Percentiles rank a stretch among this genome's conserved stretches.
Evolutionary conservation across 2,888 invertebrate genomes (phyloP).

Genomic region (Spilosoma lubricipeda): DNA sequence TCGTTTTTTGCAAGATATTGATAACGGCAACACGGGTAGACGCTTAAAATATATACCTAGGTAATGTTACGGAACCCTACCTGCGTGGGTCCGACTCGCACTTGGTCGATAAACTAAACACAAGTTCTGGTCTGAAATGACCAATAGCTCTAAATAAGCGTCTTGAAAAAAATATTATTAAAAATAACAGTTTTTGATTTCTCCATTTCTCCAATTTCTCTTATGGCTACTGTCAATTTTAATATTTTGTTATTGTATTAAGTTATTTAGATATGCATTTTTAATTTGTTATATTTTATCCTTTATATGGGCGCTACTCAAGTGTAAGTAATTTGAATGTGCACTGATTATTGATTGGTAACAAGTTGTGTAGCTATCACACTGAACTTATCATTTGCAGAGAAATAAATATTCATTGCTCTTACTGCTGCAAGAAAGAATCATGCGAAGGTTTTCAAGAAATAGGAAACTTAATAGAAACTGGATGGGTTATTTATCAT

Average conservation of each 20-base stretch:
- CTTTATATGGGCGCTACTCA: slow-evolving; percentile 8
- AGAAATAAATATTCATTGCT: slow-evolving; percentile 22
- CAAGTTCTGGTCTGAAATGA: background rate
- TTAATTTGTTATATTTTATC: background rate
- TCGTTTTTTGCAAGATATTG: no score
- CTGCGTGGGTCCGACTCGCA: no score
- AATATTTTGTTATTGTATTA: slow-evolving; percentile 2
- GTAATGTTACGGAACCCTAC: no score
- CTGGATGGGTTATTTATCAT: slow-evolving; percentile 61
- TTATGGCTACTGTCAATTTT: slow-evolving; percentile 7
- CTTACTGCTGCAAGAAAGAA: slow-evolving; percentile 23
- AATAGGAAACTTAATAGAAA: slow-evolving; percentile 54
- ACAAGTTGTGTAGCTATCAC: background rate
- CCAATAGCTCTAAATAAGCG: background rate
- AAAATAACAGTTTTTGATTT: background rate
- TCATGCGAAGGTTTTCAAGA: slow-evolving; percentile 44
- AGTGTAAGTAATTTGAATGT: background rate
- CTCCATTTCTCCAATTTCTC: background rate
- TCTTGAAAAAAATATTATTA: background rate
- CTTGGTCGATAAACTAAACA: no score
- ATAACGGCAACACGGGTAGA: no score
- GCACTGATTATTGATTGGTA: background rate
- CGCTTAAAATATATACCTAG: no score
- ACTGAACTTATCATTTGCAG: slow-evolving; percentile 20
- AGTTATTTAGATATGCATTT: background rate